Base-by-base conservation (phyloP, 64 coral and sea anemone genomes). In the Actinia equina region DNA sequence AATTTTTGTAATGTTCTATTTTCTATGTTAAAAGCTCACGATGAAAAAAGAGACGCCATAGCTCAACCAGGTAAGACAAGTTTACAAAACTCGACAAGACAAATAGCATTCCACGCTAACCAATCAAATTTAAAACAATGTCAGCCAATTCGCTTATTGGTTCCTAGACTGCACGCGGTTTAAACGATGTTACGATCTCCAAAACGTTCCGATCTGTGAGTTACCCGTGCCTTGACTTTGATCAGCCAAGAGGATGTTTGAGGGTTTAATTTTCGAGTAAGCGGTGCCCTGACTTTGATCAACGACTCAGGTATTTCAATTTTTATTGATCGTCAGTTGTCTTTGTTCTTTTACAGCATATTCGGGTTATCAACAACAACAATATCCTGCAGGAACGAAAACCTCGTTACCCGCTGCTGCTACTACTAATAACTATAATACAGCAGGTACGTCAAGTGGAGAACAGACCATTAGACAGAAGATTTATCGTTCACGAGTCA, bases 1-100 rank as follows among this genome's bases (percentile, higher is more conserved):
- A 65, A 23, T 23, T 23, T 23, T 65, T 49, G 46, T 8, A 49
- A 49, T 49, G 15, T 60, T 5, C 19, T 65, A 11, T 65, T 65
- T 65, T 65, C 62, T 65, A 20, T n/a, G 19, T 20, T 25, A 23
- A n/a, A 65, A 65, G 62, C 62, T 65, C 20, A 16, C 23, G 77
- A 79, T 79, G 77, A 3, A 41, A 79, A 79, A 41, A 79, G 77
- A 41, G 77, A 79, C 44, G 77, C 77, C 44, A 79, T 79, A 79
- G 77, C 77, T 3, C 27, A 79, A 79, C 77, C 77, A 79, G 14
- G 77, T 79, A 37, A 44, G 77, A 44, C 4, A 44, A 26, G 5
- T 23, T 25, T 18, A 16, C 5, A 60, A 65, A 37, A 37, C 30
- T 37, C 30, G 30, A 37, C 15, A 57, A 12, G 55, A 57, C 52